These are phyloP conservation scores for Melanotaenia boesemani DNA, from an alignment of 2,797 vertebrate genomes.

Conservation along the genomic window DNA sequence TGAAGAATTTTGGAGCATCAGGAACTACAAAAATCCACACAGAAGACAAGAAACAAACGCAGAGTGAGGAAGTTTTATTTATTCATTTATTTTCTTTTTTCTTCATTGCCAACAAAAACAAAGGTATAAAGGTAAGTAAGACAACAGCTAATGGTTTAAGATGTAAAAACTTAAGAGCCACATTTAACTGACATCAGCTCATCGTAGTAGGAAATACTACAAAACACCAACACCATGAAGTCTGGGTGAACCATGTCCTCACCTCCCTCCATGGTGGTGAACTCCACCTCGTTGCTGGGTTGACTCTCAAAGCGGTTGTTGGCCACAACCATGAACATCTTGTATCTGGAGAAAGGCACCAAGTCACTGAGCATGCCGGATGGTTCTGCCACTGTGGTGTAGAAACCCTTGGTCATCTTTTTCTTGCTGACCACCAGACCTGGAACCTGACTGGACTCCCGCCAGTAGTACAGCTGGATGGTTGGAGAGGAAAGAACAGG, in stretches of 20 bases:
- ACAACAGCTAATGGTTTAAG: no score
- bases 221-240: neutral
- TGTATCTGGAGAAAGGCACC: conserved; percentile 93
- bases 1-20: conserved; percentile 89
- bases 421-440: conserved; percentile 89
- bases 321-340: conserved; percentile 94
- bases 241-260: conserved; percentile 44
- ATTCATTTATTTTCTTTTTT: no score
- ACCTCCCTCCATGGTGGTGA: conserved; percentile 96
- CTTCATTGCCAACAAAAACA: no score
- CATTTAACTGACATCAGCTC: no score
- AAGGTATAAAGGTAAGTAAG: no score
- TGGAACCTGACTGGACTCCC: conserved; percentile 92
- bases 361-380: conserved; percentile 89
- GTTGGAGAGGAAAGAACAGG: neutral
- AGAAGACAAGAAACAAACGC: neutral
- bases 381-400: conserved; percentile 84
- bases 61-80: neutral
- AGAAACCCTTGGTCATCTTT: conserved; percentile 90
- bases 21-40: conserved; percentile 83
- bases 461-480: conserved; percentile 93
- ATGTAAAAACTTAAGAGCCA: no score
- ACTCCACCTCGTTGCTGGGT: conserved; percentile 89
- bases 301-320: conserved; percentile 91
- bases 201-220: no score